Conservation (phyloP, 2,888 invertebrate genomes). For the Campaea margaritaria region DNA sequence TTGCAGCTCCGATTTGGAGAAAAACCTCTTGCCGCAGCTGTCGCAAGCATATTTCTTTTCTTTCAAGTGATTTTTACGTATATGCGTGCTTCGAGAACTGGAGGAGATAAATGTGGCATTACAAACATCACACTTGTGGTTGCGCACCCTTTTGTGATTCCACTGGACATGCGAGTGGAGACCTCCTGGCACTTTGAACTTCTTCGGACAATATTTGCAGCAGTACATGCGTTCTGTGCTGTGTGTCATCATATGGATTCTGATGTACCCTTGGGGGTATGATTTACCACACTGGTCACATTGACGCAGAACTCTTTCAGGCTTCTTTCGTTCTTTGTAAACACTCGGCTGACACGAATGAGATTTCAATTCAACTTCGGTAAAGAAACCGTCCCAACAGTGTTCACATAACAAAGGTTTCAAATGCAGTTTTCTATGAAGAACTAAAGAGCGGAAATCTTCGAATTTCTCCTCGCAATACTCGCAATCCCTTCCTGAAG, state of each 20-base stretch:
- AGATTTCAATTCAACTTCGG: constrained; percentile 53
- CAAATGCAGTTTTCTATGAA: constrained; percentile 75
- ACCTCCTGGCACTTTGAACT: constrained; percentile 78
- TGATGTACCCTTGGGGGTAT: constrained; percentile 77
- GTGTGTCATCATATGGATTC: constrained; percentile 79
- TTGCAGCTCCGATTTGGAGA: constrained; percentile 77
- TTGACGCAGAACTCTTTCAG: constrained; percentile 64
- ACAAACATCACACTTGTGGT: constrained; percentile 79
- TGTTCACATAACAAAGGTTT: constrained; percentile 76
- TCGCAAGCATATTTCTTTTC: constrained; percentile 80
- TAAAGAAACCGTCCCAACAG: constrained; percentile 78
- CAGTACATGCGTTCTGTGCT: constrained; percentile 70
- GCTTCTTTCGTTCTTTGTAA: constrained; percentile 59
- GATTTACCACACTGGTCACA: constrained; percentile 83
- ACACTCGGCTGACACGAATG: constrained; percentile 70
- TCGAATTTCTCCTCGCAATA: constrained; percentile 80
- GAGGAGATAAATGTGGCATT: constrained; percentile 79
- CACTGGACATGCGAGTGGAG: constrained; percentile 77
- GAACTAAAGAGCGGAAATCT: constrained; percentile 72
- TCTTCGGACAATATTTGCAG: constrained; percentile 80
- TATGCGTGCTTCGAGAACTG: constrained; percentile 76
- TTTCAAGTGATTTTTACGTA: constrained; percentile 77
- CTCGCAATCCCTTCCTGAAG: constrained; percentile 73
- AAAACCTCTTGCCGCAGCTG: constrained; percentile 76
- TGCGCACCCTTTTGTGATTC: constrained; percentile 78